These are phyloP conservation scores for Teleogryllus occipitalis DNA, from an alignment of 1,140 invertebrate genomes.

Conservation along the genomic window DNA sequence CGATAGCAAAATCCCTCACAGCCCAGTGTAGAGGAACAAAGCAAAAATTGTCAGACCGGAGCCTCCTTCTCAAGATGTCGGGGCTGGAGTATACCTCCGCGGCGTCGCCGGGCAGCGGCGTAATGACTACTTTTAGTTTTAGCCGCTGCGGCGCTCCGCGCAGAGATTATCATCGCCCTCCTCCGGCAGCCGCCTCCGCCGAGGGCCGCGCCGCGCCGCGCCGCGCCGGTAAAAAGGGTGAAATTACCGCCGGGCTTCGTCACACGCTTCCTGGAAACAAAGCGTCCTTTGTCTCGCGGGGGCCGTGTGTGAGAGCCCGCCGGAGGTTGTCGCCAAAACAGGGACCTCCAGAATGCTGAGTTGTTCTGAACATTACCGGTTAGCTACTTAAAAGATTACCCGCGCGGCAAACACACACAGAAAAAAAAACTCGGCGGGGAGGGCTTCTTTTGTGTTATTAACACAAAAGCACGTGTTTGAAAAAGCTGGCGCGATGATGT, in stretches of 20 bases:
- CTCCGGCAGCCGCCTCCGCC: not conserved
- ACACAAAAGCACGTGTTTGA: not conserved
- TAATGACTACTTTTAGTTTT: conserved; percentile 6
- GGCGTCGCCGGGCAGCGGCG: not conserved
- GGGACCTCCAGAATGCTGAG: not conserved
- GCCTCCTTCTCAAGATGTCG: not conserved
- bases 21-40: not conserved
- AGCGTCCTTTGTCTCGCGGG: not conserved
- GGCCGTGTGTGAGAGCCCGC: not conserved
- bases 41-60: not conserved
- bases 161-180: not conserved
- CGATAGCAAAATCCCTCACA: not conserved
- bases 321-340: not conserved
- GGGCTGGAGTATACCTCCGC: not conserved
- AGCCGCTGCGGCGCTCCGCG: not conserved
- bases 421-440: not conserved
- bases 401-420: not conserved
- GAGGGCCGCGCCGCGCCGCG: not conserved
- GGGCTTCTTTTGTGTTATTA: not conserved
- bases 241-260: not conserved
- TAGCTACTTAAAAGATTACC: conserved; percentile 1
- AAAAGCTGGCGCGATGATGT: not conserved
- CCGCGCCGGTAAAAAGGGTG: not conserved
- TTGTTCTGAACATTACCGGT: not conserved
- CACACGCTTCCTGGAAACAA: not conserved